A percentile compares a stretch with the other conserved stretches of the same genome.
These are phyloP conservation scores for Omphaloscelis lunosa DNA, from an alignment of 2,888 invertebrate species.

Conservation along the genomic window DNA sequence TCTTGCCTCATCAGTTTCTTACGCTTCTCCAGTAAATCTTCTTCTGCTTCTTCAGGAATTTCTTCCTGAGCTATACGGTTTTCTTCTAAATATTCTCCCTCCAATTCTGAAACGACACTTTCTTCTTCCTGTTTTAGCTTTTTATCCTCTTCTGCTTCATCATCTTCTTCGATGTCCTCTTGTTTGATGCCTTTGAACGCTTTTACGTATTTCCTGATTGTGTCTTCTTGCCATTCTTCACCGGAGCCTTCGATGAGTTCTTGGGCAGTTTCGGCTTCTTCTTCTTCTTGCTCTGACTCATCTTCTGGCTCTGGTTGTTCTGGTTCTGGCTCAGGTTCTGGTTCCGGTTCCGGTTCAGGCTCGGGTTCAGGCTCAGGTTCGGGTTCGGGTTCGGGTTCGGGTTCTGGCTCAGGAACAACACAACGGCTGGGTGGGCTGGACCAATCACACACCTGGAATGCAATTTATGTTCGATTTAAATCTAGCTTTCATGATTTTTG, in stretches of 20 bases:
- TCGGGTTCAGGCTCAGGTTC: conserved; percentile 80
- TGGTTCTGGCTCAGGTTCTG: conserved; percentile 27
- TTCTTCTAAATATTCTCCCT: conserved; percentile 56
- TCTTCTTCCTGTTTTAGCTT: conserved; percentile 56
- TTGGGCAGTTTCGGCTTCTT: conserved; percentile 25
- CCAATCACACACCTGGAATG: conserved; percentile 83
- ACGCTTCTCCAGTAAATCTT: conserved; percentile 42
- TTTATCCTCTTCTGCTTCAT: conserved; percentile 46
- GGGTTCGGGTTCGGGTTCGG: conserved; percentile 77
- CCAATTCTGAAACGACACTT: conserved; percentile 58
- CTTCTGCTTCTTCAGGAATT: conserved; percentile 58
- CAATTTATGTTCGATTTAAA: not conserved
- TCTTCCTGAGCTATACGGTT: conserved; percentile 52
- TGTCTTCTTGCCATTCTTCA: conserved; percentile 71
- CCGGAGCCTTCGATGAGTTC: conserved; percentile 68
- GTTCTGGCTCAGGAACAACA: conserved; percentile 78
- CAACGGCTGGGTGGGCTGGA: conserved; percentile 78
- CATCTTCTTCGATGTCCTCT: conserved; percentile 63
- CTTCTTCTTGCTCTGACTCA: conserved; percentile 70
- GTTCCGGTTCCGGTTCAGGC: conserved; percentile 79
- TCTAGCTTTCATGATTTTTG: not conserved
- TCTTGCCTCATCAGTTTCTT: conserved; percentile 52
- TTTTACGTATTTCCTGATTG: conserved; percentile 63
- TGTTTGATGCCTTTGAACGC: conserved; percentile 64
- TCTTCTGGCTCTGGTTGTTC: conserved; percentile 80